Evolutionary conservation across 2,113 vertebrate species (phyloP).

Genomic region (Nymphicus hollandicus): DNA sequence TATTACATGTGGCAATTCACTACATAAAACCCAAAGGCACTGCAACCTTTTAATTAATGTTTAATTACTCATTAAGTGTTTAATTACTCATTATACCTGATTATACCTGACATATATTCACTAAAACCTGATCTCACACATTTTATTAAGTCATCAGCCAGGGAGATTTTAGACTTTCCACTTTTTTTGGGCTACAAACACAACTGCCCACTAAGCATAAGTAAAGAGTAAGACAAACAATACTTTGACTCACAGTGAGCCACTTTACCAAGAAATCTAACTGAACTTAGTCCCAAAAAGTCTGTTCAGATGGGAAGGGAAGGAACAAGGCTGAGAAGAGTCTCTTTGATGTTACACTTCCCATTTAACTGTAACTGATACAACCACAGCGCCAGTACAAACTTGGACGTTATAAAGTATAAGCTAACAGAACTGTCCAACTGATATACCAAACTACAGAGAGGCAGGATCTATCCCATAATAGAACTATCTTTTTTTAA

Average conservation of each 20-base stretch:
- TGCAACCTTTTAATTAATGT: neutral
- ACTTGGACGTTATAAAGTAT: neutral
- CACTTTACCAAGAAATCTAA: neutral
- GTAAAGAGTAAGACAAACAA: neutral
- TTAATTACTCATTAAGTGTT: slow-evolving; percentile 9
- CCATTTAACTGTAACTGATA: neutral
- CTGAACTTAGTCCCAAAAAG: neutral
- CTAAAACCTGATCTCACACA: neutral
- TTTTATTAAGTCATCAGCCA: neutral
- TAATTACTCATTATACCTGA: slow-evolving; percentile 23
- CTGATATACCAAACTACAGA: neutral
- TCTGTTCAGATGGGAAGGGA: neutral
- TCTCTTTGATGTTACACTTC: neutral
- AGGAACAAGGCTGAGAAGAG: neutral
- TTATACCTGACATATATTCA: neutral
- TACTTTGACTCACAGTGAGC: neutral
- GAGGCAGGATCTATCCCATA: neutral
- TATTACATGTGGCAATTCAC: neutral
- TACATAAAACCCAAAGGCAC: neutral
- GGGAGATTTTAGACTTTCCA: neutral
- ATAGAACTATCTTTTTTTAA: neutral
- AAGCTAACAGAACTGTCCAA: neutral
- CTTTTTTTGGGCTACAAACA: neutral
- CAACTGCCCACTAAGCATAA: neutral
- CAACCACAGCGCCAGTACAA: neutral